These are phyloP conservation scores for Limenitis arthemis DNA, from an alignment of 2,888 invertebrate genomes.

Conservation along the genomic window DNA sequence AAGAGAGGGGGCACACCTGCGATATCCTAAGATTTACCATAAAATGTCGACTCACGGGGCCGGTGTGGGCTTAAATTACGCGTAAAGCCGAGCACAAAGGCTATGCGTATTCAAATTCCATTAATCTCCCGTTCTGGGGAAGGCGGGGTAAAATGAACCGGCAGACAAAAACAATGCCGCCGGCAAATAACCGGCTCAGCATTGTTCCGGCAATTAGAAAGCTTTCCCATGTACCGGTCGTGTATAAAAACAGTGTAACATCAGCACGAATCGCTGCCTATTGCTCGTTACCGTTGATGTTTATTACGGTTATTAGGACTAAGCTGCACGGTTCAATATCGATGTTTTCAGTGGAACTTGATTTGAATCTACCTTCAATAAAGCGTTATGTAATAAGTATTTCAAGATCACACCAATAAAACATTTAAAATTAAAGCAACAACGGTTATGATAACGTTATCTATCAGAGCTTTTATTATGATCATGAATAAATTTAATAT, in stretches of 20 bases:
- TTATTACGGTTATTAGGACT: conserved; percentile 71
- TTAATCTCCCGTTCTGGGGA: conserved; percentile 65
- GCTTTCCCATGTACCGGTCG: conserved; percentile 72
- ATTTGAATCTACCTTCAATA: conserved; percentile 32
- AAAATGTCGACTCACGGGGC: conserved; percentile 63
- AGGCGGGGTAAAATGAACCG: conserved; percentile 70
- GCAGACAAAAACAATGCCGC: conserved; percentile 72
- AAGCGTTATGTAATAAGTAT: conserved; percentile 1
- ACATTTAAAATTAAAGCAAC: not conserved
- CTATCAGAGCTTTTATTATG: too few relatives aligned
- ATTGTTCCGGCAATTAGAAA: conserved; percentile 74
- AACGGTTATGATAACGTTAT: too few relatives aligned
- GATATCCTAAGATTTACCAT: conserved; percentile 52
- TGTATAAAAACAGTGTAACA: conserved; percentile 72
- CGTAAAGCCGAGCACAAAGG: conserved; percentile 70
- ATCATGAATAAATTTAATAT: too few relatives aligned
- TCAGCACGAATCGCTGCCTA: conserved; percentile 71
- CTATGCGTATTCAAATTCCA: conserved; percentile 73
- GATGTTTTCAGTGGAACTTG: conserved; percentile 54
- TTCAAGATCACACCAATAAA: conserved; percentile 1
- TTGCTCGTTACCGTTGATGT: conserved; percentile 71
- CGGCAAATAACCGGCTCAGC: conserved; percentile 71
- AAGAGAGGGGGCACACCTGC: conserved; percentile 47
- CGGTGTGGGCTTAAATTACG: conserved; percentile 68
- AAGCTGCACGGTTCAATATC: conserved; percentile 61